Percentiles rank a stretch among this genome's conserved stretches.
Conservation (phyloP, 1,140 invertebrate genomes). For the Delia radicum region DNA sequence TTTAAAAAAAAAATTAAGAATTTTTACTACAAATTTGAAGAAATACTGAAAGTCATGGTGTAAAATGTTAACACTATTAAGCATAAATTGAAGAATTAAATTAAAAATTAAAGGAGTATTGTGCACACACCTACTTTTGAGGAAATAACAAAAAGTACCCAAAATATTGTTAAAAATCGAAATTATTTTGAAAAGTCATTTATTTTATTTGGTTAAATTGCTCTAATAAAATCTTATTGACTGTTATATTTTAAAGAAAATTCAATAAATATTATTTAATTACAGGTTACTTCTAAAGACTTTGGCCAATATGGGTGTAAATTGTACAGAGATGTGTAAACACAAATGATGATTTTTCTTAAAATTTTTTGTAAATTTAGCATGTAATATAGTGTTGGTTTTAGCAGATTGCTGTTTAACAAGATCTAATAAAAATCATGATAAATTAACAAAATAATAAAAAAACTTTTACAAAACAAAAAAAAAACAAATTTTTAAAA, state of each 20-base stretch:
- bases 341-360: background rate
- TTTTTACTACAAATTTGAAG: no score
- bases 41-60: background rate
- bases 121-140: background rate
- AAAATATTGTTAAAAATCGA: no score
- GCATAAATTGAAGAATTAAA: background rate
- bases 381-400: background rate
- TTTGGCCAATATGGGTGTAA: background rate
- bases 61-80: slow-evolving; percentile 2
- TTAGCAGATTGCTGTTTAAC: background rate
- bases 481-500: no score
- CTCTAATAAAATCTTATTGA: background rate
- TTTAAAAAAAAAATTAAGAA: no score
- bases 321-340: background rate
- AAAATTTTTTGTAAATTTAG: background rate
- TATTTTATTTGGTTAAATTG: background rate
- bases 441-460: background rate
- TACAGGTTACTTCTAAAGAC: background rate
- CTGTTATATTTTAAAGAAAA: no score
- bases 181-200: background rate
- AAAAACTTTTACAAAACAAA: no score
- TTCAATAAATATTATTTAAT: background rate
- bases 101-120: no score
- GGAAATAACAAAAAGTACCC: background rate
- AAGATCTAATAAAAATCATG: background rate